Evolutionary conservation across 2,113 vertebrate species (phyloP), one percentile per base, ranked within the genome.

Genomic region (Pterophyllum scalare): DNA sequence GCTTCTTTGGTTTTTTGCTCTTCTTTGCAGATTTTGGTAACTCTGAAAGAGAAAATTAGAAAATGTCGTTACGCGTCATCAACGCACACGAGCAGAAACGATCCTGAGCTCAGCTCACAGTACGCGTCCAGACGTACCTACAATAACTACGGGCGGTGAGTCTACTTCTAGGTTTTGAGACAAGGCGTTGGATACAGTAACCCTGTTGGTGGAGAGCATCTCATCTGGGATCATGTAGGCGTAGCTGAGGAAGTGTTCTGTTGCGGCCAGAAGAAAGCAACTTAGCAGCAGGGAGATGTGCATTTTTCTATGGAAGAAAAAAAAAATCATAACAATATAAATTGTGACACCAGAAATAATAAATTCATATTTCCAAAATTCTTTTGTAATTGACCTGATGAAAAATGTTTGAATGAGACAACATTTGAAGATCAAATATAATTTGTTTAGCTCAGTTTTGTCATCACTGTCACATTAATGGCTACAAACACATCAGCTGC

Each of bases 151-250:
- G 26, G 94, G 79, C 3, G 93, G 92, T 1, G 90, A 15, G 40
- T 5, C 6, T 26, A 58, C 9, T 67, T 83, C 31, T 6, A 79
- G 13, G 77, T 60, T 89, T 28, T 67, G 79, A n/a, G 84, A 31
- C 67, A 90, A 24, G 13, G 86, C 54, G 13, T 52, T 81, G 22
- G 86, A 72, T 2, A 77, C 64, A 11, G 75, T 20, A 0, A 89
- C 83, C 57, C 72, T 79, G 28, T 93, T 94, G 81, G 83, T 87
- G 65, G 80, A 74, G 22, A 82, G 81, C 19, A 20, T 80, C 10
- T 95, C 92, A 4, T 96, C 95, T 0, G 87, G 89, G 22, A 94
- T 75, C 91, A 96, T 94, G 92, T 96, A 92, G 72, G 93, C 84
- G 1, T 90, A 89, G 52, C 91, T 70, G 0, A 89, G 77, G 31